phyloP scores from a whole-genome alignment of 2,888 invertebrate species.

The Bibio marci region DNA sequence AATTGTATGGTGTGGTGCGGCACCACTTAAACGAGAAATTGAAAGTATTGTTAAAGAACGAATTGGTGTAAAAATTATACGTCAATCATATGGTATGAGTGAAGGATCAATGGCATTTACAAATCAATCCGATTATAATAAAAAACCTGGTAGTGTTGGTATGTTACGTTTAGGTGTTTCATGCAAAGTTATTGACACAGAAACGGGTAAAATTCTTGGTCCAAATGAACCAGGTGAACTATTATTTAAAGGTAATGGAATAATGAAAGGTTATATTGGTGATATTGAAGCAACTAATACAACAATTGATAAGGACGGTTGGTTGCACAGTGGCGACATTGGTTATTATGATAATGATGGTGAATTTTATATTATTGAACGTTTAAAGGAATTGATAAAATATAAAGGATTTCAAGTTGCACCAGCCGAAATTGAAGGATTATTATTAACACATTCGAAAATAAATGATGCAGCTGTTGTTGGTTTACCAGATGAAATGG shows the following conservation, averaged over 20 bases:
- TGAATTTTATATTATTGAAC: constrained; percentile 46
- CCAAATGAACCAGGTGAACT: constrained; percentile 60
- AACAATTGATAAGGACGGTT: constrained; percentile 54
- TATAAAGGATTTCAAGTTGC: constrained; percentile 64
- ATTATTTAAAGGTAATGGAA: constrained; percentile 62
- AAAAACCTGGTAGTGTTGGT: constrained; percentile 48
- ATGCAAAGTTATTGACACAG: constrained; percentile 45
- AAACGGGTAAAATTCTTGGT: constrained; percentile 42
- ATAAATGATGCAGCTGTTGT: constrained; percentile 57
- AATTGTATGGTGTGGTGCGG: constrained; percentile 61
- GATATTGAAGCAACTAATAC: constrained; percentile 46
- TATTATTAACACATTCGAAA: constrained; percentile 44
- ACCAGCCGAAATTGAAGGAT: constrained; percentile 62
- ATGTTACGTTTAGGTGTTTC: constrained; percentile 45
- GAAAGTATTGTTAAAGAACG: constrained; percentile 34
- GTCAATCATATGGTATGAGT: constrained; percentile 66
- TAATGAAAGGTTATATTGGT: constrained; percentile 73
- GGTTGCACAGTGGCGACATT: constrained; percentile 62
- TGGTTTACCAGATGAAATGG: constrained; percentile 43
- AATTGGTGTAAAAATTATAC: constrained; percentile 33
- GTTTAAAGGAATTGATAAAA: constrained; percentile 69
- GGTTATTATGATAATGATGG: constrained; percentile 67
- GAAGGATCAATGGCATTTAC: constrained; percentile 49
- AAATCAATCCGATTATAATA: constrained; percentile 22
- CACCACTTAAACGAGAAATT: constrained; percentile 58